Conservation (phyloP, 2,888 invertebrate species). For the Drosophila subsilvestris region DNA sequence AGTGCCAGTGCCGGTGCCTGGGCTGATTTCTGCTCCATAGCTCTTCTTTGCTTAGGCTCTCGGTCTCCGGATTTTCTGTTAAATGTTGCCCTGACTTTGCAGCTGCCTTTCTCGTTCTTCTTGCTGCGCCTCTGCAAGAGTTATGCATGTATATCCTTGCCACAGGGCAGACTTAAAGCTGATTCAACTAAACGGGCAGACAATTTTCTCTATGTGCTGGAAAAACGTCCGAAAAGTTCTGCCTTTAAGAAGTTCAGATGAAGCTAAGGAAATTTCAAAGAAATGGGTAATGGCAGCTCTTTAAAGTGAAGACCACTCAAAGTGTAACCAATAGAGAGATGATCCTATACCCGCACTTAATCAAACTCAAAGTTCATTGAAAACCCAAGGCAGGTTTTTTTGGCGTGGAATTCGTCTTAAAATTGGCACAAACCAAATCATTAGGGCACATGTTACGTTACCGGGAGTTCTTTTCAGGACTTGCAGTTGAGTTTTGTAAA, state of each 20-base stretch:
- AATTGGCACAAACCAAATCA: constrained; percentile 29
- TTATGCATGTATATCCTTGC: constrained; percentile 1
- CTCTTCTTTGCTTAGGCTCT: constrained; percentile 54
- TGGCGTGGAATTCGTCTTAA: constrained; percentile 2
- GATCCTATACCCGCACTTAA: neutral
- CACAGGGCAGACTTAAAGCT: constrained; percentile 38
- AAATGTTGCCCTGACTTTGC: constrained; percentile 40
- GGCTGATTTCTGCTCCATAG: constrained; percentile 64
- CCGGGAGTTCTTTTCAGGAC: neutral
- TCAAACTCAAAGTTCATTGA: neutral
- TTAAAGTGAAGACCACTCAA: neutral
- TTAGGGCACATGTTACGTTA: constrained; percentile 9
- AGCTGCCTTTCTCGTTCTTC: neutral
- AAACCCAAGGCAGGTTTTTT: too few relatives aligned
- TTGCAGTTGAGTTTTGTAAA: constrained; percentile 26
- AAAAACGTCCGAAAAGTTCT: neutral
- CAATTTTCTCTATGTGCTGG: neutral
- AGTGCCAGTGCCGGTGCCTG: constrained; percentile 26
- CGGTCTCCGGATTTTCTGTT: constrained; percentile 55
- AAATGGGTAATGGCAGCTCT: neutral
- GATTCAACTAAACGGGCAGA: constrained; percentile 21
- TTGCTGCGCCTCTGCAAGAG: neutral
- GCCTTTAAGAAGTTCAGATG: neutral
- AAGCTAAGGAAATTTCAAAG: neutral
- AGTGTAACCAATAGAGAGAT: too few relatives aligned